A percentile compares a stretch with the other conserved stretches of the same genome.
Evolutionary conservation across 2,797 vertebrate genomes (phyloP).

Genomic region (Falco columbarius): DNA sequence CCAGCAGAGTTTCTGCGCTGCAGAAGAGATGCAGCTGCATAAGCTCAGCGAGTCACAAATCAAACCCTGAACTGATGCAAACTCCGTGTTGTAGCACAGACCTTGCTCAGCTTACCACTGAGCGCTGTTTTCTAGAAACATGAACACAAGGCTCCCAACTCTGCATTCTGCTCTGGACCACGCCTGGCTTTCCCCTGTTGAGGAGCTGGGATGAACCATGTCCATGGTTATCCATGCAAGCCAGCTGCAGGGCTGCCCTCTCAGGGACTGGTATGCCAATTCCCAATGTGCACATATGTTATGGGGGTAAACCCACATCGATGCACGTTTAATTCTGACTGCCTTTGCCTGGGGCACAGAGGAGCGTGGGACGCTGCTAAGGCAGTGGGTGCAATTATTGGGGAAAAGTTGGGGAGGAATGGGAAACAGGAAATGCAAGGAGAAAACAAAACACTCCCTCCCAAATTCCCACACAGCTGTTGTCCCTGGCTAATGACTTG

Average conservation of each 20-base stretch:
- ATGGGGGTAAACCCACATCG: fast-evolving
- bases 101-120: background rate
- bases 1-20: background rate
- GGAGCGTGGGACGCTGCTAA: background rate
- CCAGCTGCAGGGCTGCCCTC: background rate
- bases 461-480: constrained; percentile 42
- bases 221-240: fast-evolving
- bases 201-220: background rate
- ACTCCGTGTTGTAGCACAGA: fast-evolving
- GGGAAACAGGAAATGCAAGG: constrained; percentile 19
- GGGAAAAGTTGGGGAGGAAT: background rate
- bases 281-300: fast-evolving
- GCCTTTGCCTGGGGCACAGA: background rate
- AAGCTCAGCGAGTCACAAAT: background rate
- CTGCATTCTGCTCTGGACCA: background rate
- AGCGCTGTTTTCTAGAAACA: background rate
- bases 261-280: fast-evolving
- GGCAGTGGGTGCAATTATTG: background rate
- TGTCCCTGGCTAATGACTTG: background rate
- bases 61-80: background rate
- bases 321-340: background rate
- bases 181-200: background rate
- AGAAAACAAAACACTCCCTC: constrained; percentile 25
- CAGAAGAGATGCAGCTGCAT: background rate
- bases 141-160: fast-evolving